These are phyloP conservation scores for Telmatherina bonti DNA, from an alignment of 2,797 vertebrate species.

Conservation along the genomic window DNA sequence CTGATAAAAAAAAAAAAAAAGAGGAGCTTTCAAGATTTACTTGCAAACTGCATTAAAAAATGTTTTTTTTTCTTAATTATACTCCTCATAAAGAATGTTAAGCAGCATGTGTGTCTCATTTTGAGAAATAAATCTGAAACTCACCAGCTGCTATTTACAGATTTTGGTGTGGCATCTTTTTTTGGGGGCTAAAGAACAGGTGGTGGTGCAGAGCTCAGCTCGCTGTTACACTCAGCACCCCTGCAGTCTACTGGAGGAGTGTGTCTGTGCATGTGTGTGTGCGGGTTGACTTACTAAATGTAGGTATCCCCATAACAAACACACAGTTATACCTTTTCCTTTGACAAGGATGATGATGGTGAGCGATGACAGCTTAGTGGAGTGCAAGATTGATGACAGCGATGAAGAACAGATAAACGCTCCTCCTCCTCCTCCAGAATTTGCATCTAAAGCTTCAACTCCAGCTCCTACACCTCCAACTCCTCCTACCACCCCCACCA, in stretches of 20 bases:
- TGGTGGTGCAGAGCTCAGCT: slow-evolving; percentile 45
- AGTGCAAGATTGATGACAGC: slow-evolving; percentile 81
- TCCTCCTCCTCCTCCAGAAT: slow-evolving; percentile 76
- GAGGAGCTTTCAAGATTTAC: background rate
- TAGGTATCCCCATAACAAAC: background rate
- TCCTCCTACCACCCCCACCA: slow-evolving; percentile 41
- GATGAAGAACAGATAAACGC: slow-evolving; percentile 68
- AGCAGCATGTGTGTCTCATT: slow-evolving; percentile 7
- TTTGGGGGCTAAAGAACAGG: slow-evolving; percentile 64
- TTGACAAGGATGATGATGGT: slow-evolving; percentile 66
- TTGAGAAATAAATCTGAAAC: slow-evolving; percentile 37
- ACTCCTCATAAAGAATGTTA: too few species aligned
- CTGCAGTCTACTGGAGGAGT: slow-evolving; percentile 19
- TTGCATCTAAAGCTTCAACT: slow-evolving; percentile 67
- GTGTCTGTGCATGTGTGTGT: slow-evolving; percentile 2
- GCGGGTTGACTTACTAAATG: background rate
- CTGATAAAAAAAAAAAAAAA: background rate
- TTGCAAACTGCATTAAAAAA: background rate
- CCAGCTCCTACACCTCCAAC: slow-evolving; percentile 60
- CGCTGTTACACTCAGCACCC: slow-evolving; percentile 26
- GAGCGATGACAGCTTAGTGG: slow-evolving; percentile 83
- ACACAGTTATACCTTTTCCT: background rate
- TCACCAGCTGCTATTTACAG: slow-evolving; percentile 67
- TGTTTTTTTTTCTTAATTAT: background rate
- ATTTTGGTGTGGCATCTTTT: slow-evolving; percentile 64